A percentile compares a stretch with the other conserved stretches of the same genome.
These are phyloP conservation scores for Anas bernieri DNA, from an alignment of 2,797 vertebrate species.

Conservation along the genomic window DNA sequence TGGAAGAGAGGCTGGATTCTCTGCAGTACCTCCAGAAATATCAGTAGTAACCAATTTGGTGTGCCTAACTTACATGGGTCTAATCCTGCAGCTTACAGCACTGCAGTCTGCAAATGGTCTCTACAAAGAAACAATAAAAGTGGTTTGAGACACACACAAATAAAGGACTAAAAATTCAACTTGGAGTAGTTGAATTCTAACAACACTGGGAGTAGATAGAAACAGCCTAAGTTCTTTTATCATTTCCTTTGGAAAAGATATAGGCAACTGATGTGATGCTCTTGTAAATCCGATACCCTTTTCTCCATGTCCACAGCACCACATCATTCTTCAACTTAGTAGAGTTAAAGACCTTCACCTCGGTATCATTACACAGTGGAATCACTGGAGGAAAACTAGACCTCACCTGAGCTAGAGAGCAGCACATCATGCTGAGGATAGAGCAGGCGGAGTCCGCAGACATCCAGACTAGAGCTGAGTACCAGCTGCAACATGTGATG, in stretches of 20 bases:
- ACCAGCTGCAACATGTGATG: slow-evolving; percentile 78
- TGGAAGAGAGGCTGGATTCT: not conserved
- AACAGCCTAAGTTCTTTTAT: not conserved
- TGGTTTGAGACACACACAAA: not conserved
- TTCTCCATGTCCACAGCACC: not conserved
- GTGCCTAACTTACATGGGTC: not conserved
- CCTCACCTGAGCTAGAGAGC: slow-evolving; percentile 72
- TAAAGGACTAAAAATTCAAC: not conserved
- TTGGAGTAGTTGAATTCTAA: not conserved
- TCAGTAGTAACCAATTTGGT: not conserved
- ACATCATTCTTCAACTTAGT: not conserved
- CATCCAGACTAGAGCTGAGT: slow-evolving; percentile 70
- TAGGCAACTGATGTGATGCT: not conserved
- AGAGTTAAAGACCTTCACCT: not conserved
- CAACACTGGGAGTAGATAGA: not conserved
- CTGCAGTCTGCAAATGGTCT: not conserved
- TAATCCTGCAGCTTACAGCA: not conserved
- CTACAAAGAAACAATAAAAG: not conserved
- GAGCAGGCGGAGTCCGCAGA: slow-evolving; percentile 79
- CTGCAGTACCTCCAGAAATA: not conserved
- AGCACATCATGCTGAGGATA: slow-evolving; percentile 68
- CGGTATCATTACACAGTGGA: not conserved
- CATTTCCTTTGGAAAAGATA: not conserved
- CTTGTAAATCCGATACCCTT: not conserved
- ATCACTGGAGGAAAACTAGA: not conserved